Percentiles rank a stretch among this genome's conserved stretches.
phyloP scores from a whole-genome alignment of 2,113 vertebrate species.

The Scatophagus argus region DNA sequence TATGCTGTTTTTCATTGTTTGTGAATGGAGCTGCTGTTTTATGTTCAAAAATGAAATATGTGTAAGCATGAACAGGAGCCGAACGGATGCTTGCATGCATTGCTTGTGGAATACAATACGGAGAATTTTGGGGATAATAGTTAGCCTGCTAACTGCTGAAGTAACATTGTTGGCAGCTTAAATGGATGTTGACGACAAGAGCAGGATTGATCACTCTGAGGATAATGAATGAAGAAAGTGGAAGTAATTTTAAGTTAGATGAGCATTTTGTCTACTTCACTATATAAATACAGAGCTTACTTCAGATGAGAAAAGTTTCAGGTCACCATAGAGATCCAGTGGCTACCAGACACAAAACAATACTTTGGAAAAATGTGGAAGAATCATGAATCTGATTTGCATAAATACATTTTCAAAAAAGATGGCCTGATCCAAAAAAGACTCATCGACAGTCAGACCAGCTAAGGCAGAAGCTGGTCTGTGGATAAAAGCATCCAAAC shows the following conservation, averaged over 20 bases:
- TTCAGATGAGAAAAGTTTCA: not conserved
- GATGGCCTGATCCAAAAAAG: not conserved
- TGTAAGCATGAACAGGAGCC: not conserved
- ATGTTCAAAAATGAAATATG: not conserved
- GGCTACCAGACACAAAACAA: not conserved
- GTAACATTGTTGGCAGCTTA: not conserved
- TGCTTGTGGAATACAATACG: not conserved
- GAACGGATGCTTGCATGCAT: constrained; percentile 5
- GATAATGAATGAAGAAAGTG: not conserved
- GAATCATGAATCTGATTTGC: not conserved
- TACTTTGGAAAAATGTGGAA: not conserved
- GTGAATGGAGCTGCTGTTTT: not conserved
- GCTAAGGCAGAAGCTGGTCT: not conserved
- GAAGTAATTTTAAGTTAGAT: not conserved
- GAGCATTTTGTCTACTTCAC: not conserved
- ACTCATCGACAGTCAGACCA: not conserved
- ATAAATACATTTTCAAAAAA: not conserved
- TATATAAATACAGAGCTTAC: not conserved
- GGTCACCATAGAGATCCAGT: not conserved
- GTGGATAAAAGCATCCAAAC: not conserved
- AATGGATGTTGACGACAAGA: constrained; percentile 2
- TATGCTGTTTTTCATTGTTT: not conserved
- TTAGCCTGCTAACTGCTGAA: constrained; percentile 12
- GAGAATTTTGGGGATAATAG: not conserved
- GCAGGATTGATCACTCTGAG: not conserved